Base-by-base conservation (phyloP, 2,888 invertebrate genomes). In the Sturmia bella region DNA sequence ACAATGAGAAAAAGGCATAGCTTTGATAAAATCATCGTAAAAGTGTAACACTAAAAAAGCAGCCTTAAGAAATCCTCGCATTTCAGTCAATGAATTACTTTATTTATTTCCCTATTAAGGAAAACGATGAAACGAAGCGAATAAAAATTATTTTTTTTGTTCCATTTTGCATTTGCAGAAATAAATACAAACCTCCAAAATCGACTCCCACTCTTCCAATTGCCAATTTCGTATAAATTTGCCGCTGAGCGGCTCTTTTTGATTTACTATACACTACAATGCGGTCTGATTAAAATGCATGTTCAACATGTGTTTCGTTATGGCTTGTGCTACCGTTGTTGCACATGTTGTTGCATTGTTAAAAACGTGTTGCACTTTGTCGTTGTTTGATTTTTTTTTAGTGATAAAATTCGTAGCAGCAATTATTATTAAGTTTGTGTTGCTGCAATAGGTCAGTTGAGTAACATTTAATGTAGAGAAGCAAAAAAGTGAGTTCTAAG, bases 281-380 rank as follows among this genome's bases (percentile, higher is more conserved):
- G 48, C 61, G 52, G 50, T 72, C 66, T 17, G 52, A 59, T 75
- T 45, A 66, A 75, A 75, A 64, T 54, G n/a, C n/a, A n/a, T n/a
- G 43, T 72, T 41, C 19, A 73, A 81, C 81, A 81, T 77, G 48
- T 81, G 76, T 81, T 77, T 63, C 17, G 27, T 66, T 45, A 17
- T 59, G 24, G 43, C n/a, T 3, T 48, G 5, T 63, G 69, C 57
- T 37, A 48, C 15, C 21, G 63, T n/a, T 63, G 52, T 37, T 45
- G 39, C 48, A 54, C 50, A 19, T 69, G 56, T 48, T 69, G 52
- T 15, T 45, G 64, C 15, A 15, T 50, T 57, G 41, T 66, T 39
- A 11, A 32, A 32, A 32, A 56, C 45, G 15, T 61, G 54, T 43
- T 48, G 61, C 43, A 43, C 13, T 57, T 59, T 32, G 41, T 27